Evolutionary conservation across 2,888 invertebrate genomes (phyloP).

Genomic region (Notodonta dromedarius): DNA sequence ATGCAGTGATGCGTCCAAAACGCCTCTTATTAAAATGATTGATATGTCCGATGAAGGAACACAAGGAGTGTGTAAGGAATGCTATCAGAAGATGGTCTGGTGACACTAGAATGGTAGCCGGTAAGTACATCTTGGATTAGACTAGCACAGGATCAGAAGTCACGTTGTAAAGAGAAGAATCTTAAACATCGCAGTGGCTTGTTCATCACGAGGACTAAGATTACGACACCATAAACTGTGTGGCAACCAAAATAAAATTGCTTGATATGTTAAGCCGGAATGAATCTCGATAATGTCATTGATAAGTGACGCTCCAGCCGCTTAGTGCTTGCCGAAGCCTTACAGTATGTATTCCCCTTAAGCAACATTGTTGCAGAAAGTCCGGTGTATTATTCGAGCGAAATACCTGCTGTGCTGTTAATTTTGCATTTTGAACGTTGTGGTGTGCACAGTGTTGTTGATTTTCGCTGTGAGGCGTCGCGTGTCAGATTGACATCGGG

Average conservation of each 20-base stretch:
- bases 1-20: no score
- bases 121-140: no score
- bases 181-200: no score
- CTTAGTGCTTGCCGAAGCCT: not conserved
- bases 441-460: conserved; percentile 18
- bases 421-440: conserved; percentile 27
- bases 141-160: no score
- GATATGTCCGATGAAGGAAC: no score
- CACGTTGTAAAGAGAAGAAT: no score
- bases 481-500: conserved; percentile 31
- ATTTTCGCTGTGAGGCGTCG: conserved; percentile 14
- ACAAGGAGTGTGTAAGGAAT: no score
- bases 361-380: conserved; percentile 4
- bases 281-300: not conserved
- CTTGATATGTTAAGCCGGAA: not conserved
- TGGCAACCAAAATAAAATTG: not conserved
- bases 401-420: conserved; percentile 21
- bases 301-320: not conserved
- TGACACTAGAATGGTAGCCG: no score
- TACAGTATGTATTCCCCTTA: not conserved
- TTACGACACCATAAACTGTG: not conserved
- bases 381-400: conserved; percentile 17
- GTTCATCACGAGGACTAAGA: no score
- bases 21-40: no score
- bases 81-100: no score